Evolutionary conservation across 2,797 vertebrate genomes (phyloP).

Genomic region (Thamnophis elegans): DNA sequence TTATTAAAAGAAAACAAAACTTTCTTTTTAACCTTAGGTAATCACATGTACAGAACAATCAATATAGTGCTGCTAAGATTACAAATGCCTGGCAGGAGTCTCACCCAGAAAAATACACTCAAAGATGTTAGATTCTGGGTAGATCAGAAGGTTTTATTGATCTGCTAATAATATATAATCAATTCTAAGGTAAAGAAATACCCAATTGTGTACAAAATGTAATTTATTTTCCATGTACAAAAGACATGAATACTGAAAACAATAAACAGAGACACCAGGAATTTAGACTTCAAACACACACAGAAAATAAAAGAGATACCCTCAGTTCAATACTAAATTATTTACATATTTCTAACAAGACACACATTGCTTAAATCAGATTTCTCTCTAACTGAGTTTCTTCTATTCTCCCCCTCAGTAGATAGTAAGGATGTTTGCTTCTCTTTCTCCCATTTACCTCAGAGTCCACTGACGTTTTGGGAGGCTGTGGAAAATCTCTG

Average conservation of each 20-base stretch:
- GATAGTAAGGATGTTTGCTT: not conserved
- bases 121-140: not conserved
- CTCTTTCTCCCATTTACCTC: not conserved
- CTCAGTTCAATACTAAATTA: not conserved
- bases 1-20: not conserved
- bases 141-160: not conserved
- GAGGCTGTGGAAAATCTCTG: not conserved
- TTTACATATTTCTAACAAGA: not conserved
- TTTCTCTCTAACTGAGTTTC: not conserved
- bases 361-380: not conserved
- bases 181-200: not conserved
- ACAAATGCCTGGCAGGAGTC: not conserved
- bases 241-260: not conserved
- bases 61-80: not conserved
- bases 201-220: not conserved
- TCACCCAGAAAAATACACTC: not conserved
- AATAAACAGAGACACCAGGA: not conserved
- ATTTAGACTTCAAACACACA: not conserved
- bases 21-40: not conserved
- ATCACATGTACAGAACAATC: not conserved
- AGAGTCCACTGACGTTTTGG: not conserved
- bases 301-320: not conserved
- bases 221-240: not conserved
- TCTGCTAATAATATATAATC: not conserved
- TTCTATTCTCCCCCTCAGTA: not conserved